phyloP scores from a whole-genome alignment of 2,797 vertebrate species.

The Tragopan temminckii region DNA sequence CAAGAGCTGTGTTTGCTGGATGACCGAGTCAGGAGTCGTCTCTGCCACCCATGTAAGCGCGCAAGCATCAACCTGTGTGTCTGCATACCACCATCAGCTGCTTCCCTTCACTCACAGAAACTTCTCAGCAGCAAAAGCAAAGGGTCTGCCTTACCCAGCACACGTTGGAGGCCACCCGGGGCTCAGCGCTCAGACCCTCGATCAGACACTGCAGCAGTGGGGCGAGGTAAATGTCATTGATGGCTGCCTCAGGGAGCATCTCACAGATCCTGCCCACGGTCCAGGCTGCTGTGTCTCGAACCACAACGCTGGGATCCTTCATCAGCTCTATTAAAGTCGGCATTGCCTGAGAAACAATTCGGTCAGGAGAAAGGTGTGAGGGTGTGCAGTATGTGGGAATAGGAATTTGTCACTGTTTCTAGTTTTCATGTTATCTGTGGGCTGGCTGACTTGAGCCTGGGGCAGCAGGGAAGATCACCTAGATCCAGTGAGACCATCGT shows the following conservation, averaged over 20 bases:
- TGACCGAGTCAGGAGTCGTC: background rate
- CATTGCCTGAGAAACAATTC: constrained; percentile 86
- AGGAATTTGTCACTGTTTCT: rapidly evolving
- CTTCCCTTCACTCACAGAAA: background rate
- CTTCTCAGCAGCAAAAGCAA: background rate
- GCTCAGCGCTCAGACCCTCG: constrained; percentile 94
- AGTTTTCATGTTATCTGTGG: rapidly evolving
- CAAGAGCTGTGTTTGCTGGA: background rate
- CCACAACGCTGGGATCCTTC: constrained; percentile 97
- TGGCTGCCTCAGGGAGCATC: constrained; percentile 95
- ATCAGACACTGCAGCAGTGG: constrained; percentile 96
- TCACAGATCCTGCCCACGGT: constrained; percentile 97
- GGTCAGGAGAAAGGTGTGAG: background rate
- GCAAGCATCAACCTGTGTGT: rapidly evolving
- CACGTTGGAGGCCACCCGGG: constrained; percentile 95
- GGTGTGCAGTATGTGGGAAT: rapidly evolving
- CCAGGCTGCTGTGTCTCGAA: constrained; percentile 97
- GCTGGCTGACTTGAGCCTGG: rapidly evolving
- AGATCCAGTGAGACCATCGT: too few relatives aligned
- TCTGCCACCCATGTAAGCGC: background rate
- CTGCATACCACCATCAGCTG: rapidly evolving
- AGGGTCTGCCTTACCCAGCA: constrained; percentile 90
- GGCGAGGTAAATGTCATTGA: constrained; percentile 93
- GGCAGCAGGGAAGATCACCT: background rate
- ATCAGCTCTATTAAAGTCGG: constrained; percentile 96